Evolutionary conservation across 2,797 vertebrate genomes (phyloP).

Genomic region (Avahi laniger): DNA sequence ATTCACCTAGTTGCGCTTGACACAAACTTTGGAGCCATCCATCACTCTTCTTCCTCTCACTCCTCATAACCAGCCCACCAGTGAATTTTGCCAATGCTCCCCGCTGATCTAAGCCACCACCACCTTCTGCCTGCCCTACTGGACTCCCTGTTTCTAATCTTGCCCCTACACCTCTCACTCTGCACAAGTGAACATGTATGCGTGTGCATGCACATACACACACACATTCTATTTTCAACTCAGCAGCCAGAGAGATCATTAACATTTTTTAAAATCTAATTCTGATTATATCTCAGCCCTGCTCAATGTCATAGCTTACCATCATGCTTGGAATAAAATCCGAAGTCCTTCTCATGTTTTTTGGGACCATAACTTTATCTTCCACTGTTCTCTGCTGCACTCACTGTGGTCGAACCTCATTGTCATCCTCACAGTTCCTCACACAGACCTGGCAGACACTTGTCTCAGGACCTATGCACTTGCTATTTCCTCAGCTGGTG

Average conservation of each 20-base stretch:
- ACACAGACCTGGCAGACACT: neutral
- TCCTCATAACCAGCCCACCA: neutral
- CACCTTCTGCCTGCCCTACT: neutral
- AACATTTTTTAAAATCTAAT: neutral
- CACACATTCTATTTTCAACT: neutral
- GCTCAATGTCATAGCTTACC: neutral
- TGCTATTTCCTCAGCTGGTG: neutral
- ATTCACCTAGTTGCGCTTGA: neutral
- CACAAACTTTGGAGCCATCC: neutral
- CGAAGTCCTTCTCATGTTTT: neutral
- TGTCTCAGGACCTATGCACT: neutral
- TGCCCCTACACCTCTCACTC: neutral
- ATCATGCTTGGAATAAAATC: neutral
- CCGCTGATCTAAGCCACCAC: neutral
- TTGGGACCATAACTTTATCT: neutral
- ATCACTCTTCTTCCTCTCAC: neutral
- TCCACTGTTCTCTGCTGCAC: no score
- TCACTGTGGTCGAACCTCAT: neutral
- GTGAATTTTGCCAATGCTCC: neutral
- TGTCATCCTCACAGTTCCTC: neutral
- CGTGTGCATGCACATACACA: no score
- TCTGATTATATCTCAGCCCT: neutral
- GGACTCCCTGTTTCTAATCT: neutral
- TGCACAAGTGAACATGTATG: neutral
- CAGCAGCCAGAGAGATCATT: neutral